Evolutionary conservation across 2,888 invertebrate species (phyloP), one percentile per base, ranked within the genome.

Genomic region (Amiota mariae): DNA sequence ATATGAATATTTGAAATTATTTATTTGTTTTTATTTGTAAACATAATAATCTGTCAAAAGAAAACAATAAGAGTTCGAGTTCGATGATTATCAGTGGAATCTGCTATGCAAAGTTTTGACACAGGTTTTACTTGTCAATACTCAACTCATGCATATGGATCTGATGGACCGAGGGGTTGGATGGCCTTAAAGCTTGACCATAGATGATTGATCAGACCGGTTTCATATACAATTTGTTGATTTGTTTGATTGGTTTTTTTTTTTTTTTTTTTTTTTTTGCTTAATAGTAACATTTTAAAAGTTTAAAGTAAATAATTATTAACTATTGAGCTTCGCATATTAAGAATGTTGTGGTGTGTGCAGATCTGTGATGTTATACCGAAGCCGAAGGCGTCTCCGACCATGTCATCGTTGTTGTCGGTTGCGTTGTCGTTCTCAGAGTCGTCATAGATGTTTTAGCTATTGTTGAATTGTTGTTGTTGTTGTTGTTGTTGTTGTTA

Each of bases 301-400:
- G 51, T 36, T 36, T 59, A 20, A 18, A 20, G 51, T 36, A 6
- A 36, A 48, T 73, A 48, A 67, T 51, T 74, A 24, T 46, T 70
- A 24, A 11, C 24, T 54, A 56, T 36, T 64, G 36, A 73, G 15
- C 63, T 63, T 57, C 49, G 70, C 54, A 54, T 56, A 54, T 64
- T 59, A 64, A 73, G 66, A 73, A 80, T 81, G 75, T 76, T 81
- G 76, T 36, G 6, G 6, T 36, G 59, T 18, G 59, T 81, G 82
- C 85, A 82, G 84, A 82, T 82, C 74, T 80, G 71, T 24, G 68
- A 61, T 36, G 49, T 13, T 68, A 10, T 20, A 36, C 36, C 20
- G 18, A 8, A 20, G 18, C 61, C 48, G 13, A 61, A 61, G 36
- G 13, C 15, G 59, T 20, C 59, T 8, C n/a, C 13, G 20, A 59